These are phyloP conservation scores for Augochlorella aurata DNA, from an alignment of 2,888 invertebrate species.

Conservation along the genomic window DNA sequence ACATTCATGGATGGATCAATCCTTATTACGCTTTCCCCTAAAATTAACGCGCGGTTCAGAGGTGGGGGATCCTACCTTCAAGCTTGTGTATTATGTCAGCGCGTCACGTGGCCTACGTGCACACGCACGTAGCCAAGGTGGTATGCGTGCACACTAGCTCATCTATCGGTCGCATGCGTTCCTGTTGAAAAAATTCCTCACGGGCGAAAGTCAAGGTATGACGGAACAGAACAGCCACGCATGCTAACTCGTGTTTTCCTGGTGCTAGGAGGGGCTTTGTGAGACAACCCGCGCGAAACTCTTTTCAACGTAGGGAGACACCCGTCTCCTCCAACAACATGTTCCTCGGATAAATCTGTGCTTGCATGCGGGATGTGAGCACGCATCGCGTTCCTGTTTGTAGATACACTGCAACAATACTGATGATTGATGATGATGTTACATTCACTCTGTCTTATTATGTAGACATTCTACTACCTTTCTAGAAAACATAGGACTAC, in stretches of 20 bases:
- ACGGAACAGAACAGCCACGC: slow-evolving; percentile 74
- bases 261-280: slow-evolving; percentile 79
- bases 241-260: slow-evolving; percentile 71
- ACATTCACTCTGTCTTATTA: not conserved
- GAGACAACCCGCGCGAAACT: slow-evolving; percentile 82
- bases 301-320: slow-evolving; percentile 71
- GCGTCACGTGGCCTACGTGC: slow-evolving; percentile 25
- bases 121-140: slow-evolving; percentile 6
- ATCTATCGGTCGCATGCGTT: slow-evolving; percentile 78
- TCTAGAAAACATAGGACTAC: not conserved
- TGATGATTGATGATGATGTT: not conserved
- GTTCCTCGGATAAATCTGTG: slow-evolving; percentile 72
- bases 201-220: slow-evolving; percentile 81
- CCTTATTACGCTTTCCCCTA: slow-evolving; percentile 79
- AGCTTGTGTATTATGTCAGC: not conserved
- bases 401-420: slow-evolving; percentile 14
- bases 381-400: slow-evolving; percentile 73
- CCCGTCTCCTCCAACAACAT: slow-evolving; percentile 55
- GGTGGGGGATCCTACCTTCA: slow-evolving; percentile 48
- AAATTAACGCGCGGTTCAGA: slow-evolving; percentile 68
- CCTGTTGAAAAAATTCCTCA: slow-evolving; percentile 82
- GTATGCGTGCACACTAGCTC: slow-evolving; percentile 68
- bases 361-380: slow-evolving; percentile 81
- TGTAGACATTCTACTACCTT: too few relatives aligned
- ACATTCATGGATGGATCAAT: slow-evolving; percentile 50